phyloP scores from a whole-genome alignment of 2,113 vertebrate species.

The Lophura nycthemera region DNA sequence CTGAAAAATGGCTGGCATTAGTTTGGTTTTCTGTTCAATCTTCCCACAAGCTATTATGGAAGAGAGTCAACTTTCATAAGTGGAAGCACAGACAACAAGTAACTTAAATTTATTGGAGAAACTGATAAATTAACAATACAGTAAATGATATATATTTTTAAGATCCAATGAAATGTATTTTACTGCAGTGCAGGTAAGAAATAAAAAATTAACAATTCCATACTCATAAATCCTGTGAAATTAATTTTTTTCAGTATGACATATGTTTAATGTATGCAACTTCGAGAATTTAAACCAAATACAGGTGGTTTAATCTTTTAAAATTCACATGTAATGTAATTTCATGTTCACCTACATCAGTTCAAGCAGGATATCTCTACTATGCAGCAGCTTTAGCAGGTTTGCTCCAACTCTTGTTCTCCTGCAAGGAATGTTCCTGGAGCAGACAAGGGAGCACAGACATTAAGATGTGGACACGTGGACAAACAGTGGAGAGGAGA shows the following conservation, averaged over 20 bases:
- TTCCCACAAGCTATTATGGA: slow-evolving; percentile 79
- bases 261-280: not conserved
- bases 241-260: not conserved
- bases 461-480: not conserved
- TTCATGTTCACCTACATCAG: not conserved
- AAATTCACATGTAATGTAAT: not conserved
- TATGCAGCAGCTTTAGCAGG: not conserved
- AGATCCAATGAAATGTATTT: slow-evolving; percentile 15
- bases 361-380: not conserved
- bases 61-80: slow-evolving; percentile 55
- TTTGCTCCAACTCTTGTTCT: not conserved
- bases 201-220: not conserved
- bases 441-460: not conserved
- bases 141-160: not conserved
- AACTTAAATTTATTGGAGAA: slow-evolving; percentile 53
- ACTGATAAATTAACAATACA: not conserved
- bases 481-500: not conserved
- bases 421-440: not conserved
- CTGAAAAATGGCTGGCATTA: slow-evolving; percentile 90
- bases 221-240: slow-evolving; percentile 15
- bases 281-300: not conserved
- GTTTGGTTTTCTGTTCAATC: slow-evolving; percentile 90
- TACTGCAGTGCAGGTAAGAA: not conserved
- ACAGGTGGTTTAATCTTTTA: not conserved
- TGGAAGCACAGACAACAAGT: slow-evolving; percentile 11